Evolutionary conservation across 2,797 vertebrate species (phyloP), one percentile per base, ranked within the genome.

Genomic region (Oreochromis grahami): DNA sequence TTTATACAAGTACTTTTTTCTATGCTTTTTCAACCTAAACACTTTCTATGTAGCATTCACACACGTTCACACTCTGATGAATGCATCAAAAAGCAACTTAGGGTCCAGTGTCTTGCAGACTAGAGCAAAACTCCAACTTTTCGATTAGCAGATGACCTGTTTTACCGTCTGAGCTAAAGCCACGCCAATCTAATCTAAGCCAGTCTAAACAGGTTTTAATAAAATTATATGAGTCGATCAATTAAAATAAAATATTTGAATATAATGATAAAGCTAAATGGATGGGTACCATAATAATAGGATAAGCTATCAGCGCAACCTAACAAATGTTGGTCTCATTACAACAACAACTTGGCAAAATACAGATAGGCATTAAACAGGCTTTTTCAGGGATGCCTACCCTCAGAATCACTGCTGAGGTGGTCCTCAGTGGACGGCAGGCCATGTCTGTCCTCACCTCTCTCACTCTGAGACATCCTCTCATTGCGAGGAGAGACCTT

Each of bases 331-430:
- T 48, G 43, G 24, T n/a, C 43, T 74, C 43, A 50, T 19, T 12
- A 32, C 26, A 74, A 50, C 17, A 32, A 50, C 24, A 12, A 50
- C 15, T 48, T 48, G 43, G 68, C 43, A 72, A 72, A 72, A 72
- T 24, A 29, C 9, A 17, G 41, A 45, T 11, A 11, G 41, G 21
- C 8, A 17, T 19, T 48, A 29, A 72, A 48, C 24, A 8, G 41
- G 15, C 72, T 81, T 15, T 15, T 77, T 2, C 6, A 1, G 13
- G 34, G 77, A 11, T 58, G 79, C 92, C 8, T 90, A 97, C 97
- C 92, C 89, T 97, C 97, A 4, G 96, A 97, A 90, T 97, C 97
- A 10, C 96, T 96, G 94, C 96, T 95, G 83, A 95, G 95, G 85
- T 95, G 95, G 79, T 97, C 96, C 72, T 97, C 96, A 1, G 90